A percentile compares a stretch with the other conserved stretches of the same genome.
phyloP scores from a whole-genome alignment of 2,113 vertebrate species.

The Mesoclemmys tuberculata region DNA sequence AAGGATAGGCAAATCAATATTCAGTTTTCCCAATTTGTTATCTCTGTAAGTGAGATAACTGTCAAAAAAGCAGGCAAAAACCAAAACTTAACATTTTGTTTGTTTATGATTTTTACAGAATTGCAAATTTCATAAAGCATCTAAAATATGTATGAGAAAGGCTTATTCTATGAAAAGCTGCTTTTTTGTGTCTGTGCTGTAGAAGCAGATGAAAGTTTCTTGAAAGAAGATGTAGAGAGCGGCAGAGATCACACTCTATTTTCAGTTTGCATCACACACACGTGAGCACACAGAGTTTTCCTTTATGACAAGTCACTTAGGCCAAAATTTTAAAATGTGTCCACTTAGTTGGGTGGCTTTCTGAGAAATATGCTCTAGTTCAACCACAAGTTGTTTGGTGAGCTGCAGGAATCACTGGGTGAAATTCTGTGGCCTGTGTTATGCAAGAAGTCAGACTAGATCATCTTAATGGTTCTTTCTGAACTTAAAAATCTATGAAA shows the following conservation, averaged over 20 bases:
- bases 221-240: background rate
- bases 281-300: background rate
- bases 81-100: background rate
- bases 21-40: background rate
- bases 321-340: background rate
- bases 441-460: background rate
- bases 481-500: background rate
- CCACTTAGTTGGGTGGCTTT: background rate
- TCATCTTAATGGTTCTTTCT: background rate
- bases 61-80: background rate
- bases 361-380: background rate
- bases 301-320: background rate
- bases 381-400: background rate
- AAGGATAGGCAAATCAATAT: background rate
- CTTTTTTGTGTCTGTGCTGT: accelerated
- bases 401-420: background rate
- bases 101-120: background rate
- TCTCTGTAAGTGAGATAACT: background rate
- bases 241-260: background rate
- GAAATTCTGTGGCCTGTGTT: background rate
- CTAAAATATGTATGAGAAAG: background rate
- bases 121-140: background rate
- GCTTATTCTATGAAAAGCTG: background rate
- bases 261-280: background rate
- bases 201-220: background rate